Percentiles rank a stretch among this genome's conserved stretches.
Conservation (phyloP, 2,113 vertebrate species). For the Phycodurus eques region DNA sequence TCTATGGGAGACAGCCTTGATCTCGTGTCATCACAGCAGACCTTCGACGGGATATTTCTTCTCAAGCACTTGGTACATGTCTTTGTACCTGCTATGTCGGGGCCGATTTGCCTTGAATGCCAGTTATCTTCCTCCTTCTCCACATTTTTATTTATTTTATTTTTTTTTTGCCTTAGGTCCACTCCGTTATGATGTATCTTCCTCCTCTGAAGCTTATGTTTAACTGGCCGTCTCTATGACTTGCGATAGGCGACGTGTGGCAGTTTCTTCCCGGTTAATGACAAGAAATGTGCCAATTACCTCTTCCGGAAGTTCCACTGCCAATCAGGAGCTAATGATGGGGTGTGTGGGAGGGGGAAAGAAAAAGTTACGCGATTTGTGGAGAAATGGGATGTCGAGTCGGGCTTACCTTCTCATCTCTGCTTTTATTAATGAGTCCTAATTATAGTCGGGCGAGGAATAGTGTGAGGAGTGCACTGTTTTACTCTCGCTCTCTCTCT, state of each 20-base stretch:
- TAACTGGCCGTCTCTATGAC: conserved; percentile 43
- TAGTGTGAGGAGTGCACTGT: conserved; percentile 35
- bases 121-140: conserved; percentile 10
- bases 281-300: conserved; percentile 93
- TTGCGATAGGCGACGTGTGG: conserved; percentile 80
- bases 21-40: not conserved
- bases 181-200: conserved; percentile 15
- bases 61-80: not conserved
- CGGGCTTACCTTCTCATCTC: conserved; percentile 41
- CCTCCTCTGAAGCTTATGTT: conserved; percentile 18
- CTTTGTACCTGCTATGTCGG: not conserved
- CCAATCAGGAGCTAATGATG: conserved; percentile 87
- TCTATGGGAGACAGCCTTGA: not conserved
- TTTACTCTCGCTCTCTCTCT: conserved; percentile 36
- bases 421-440: conserved; percentile 52
- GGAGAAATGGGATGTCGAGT: conserved; percentile 18
- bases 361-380: conserved; percentile 16
- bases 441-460: conserved; percentile 43
- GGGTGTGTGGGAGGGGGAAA: conserved; percentile 13
- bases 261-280: conserved; percentile 85
- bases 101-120: conserved; percentile 31
- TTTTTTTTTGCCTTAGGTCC: conserved; percentile 16
- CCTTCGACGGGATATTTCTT: not conserved
- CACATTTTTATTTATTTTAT: conserved; percentile 13
- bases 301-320: conserved; percentile 82